Percentiles rank a stretch among this genome's conserved stretches.
Conservation (phyloP, 2,888 invertebrate species). For the Pristionchus entomophagus region DNA sequence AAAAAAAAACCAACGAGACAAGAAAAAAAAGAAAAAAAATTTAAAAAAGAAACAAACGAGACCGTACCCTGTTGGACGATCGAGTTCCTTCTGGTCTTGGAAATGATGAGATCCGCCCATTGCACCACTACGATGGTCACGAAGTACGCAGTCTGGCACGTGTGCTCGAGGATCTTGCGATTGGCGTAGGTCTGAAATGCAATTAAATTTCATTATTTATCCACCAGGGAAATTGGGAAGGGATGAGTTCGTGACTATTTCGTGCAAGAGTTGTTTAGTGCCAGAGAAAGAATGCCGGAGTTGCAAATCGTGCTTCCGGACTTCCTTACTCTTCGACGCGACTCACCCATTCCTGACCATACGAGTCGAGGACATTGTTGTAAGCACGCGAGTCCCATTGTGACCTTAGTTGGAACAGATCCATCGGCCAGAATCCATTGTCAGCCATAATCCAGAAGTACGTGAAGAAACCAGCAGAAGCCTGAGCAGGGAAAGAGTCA, state of each 20-base stretch:
- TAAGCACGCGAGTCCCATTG: conserved; percentile 98
- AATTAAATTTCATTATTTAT: too few species aligned
- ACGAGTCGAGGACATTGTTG: conserved; percentile 97
- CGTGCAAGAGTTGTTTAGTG: too few species aligned
- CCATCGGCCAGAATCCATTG: conserved; percentile 93
- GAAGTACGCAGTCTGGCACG: conserved; percentile 80
- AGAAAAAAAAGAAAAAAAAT: too few species aligned
- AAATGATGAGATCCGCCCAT: conserved; percentile 80
- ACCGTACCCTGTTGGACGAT: conserved; percentile 78
- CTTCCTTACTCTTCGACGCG: background rate
- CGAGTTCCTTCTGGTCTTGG: conserved; percentile 79
- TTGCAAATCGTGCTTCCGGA: too few species aligned
- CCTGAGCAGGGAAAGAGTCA: conserved; percentile 77
- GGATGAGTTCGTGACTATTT: too few species aligned
- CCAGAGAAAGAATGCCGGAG: conserved; percentile 39
- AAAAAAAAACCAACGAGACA: too few species aligned
- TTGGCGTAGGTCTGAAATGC: conserved; percentile 76
- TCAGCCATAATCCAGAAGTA: conserved; percentile 99
- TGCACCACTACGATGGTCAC: conserved; percentile 79
- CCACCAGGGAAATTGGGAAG: too few species aligned
- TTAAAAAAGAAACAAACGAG: too few species aligned
- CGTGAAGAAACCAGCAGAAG: conserved; percentile 99
- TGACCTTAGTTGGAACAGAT: conserved; percentile 93
- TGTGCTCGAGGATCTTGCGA: conserved; percentile 78
- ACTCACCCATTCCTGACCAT: conserved; percentile 98